Evolutionary conservation across 2,888 invertebrate species (phyloP), one percentile per base, ranked within the genome.

Genomic region (Himalopsyche tibetana): DNA sequence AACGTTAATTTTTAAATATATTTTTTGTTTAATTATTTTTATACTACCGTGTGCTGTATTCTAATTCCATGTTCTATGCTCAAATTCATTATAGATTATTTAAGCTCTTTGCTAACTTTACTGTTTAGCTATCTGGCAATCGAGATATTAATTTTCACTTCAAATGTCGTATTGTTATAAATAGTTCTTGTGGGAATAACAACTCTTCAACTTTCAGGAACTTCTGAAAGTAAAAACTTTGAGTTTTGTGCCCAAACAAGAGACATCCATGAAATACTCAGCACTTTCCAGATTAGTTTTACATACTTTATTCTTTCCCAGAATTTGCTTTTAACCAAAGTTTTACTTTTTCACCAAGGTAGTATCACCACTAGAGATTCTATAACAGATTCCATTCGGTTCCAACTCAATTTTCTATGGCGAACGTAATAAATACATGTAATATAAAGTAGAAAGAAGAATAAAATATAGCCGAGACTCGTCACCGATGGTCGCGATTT

Each of bases 261-360:
- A 74, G 74, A 74, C 74, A 74, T 15, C 74, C 74, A 74, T 74
- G 38, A 74, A 74, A 74, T 74, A 74, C 74, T 74, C 74, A 74
- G 74, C 74, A 74, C 74, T 74, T 36, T 36, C 36, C 74, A 74
- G 74, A 74, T 74, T 74, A 74, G 74, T 74, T 74, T 74, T 74
- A 74, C 74, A 74, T 74, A 74, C 74, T 74, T 74, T 36, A 19
- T 63, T n/a, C 63, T 63, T 74, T 74, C 15, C 15, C 15, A 74
- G 74, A 74, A 74, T 74, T 74, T 74, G 74, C 38, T 74, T 74
- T 74, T 74, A 15, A 38, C 15, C 9, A 36, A 74, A 74, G 28
- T 74, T 74, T 74, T 36, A 36, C 28, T 74, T 74, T 74, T 38
- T 38, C 74, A 74, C 38, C 15, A 36, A 74, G 74, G 28, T 74